Evolutionary conservation across 1,140 invertebrate genomes (phyloP), one percentile per base, ranked within the genome.

Genomic region (Papilio dardanus): DNA sequence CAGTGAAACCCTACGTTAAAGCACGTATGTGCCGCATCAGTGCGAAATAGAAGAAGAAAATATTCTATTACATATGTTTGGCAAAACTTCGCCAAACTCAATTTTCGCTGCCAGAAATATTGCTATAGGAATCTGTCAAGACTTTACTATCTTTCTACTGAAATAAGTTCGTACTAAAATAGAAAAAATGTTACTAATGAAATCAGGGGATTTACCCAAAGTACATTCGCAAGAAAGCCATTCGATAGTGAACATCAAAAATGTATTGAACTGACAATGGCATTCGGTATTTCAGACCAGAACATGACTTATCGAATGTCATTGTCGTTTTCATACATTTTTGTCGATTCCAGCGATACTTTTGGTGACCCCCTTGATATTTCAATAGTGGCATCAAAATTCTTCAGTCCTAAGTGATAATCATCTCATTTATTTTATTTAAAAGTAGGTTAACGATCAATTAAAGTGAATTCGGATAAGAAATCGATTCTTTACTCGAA

Each of bases 51-150:
- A 33, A 33, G n/a, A 19, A 33, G 19, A 68, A 37, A 40, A 68
- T 68, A 68, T 68, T 68, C 66, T 68, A 68, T 68, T 68, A 68
- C 35, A 68, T 68, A 40, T 35, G 33, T 68, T n/a, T 68, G 33
- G 35, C 66, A 68, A 68, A 68, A 68, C 66, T 68, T 40, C 66
- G 66, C 31, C 31, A 35, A 68, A 68, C 66, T 68, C 66, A 40
- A 68, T 68, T 68, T 37, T 19, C 31, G 19, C 31, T 40, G 35
- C 66, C 66, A 40, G 31, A 40, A 37, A 68, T 68, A 68, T 68
- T 68, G 66, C 19, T 2, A 68, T 68, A 68, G 66, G 66, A 68
- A 40, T 68, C 66, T 68, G 35, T 68, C 66, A 40, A 40, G 66
- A 37, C 66, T 68, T 40, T 40, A 37, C 66, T n/a, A 67, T 67